Conservation (phyloP, 1,140 invertebrate species). For the Metaphire vulgaris region DNA sequence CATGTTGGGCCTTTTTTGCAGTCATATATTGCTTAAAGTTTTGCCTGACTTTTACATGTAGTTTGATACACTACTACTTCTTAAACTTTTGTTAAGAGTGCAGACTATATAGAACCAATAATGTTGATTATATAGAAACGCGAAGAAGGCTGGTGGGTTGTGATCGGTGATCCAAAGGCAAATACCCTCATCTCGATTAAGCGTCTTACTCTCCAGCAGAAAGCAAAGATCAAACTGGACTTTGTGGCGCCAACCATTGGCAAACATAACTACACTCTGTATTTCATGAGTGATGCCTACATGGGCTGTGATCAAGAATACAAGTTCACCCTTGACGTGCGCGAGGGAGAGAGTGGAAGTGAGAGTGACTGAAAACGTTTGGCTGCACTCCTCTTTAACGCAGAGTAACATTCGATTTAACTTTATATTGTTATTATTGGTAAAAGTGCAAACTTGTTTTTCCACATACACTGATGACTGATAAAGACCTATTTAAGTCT, state of each 20-base stretch:
- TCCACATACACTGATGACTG: no score
- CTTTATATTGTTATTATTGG: no score
- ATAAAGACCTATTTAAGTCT: no score
- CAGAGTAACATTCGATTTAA: no score
- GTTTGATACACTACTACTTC: no score
- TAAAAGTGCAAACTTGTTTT: no score
- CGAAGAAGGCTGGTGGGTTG: constrained; percentile 99
- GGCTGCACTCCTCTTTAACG: no score
- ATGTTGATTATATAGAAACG: constrained; percentile 80
- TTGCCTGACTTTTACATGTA: background rate
- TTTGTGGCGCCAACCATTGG: constrained; percentile 76
- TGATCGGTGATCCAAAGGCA: constrained; percentile 89
- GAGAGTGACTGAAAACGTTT: constrained; percentile 44
- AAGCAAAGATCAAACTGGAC: constrained; percentile 87
- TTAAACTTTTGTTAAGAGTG: no score
- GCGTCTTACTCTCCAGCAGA: constrained; percentile 83
- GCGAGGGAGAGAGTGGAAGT: constrained; percentile 54
- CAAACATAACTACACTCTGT: constrained; percentile 84
- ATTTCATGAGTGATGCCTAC: constrained; percentile 99
- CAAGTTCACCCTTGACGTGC: constrained; percentile 65
- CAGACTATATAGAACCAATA: no score
- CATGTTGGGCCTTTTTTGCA: constrained; percentile 24
- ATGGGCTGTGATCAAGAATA: constrained; percentile 79
- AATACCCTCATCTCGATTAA: constrained; percentile 96
- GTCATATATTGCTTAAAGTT: constrained; percentile 7